These are phyloP conservation scores for Entelurus aequoreus DNA, from an alignment of 2,113 vertebrate genomes.

Conservation along the genomic window DNA sequence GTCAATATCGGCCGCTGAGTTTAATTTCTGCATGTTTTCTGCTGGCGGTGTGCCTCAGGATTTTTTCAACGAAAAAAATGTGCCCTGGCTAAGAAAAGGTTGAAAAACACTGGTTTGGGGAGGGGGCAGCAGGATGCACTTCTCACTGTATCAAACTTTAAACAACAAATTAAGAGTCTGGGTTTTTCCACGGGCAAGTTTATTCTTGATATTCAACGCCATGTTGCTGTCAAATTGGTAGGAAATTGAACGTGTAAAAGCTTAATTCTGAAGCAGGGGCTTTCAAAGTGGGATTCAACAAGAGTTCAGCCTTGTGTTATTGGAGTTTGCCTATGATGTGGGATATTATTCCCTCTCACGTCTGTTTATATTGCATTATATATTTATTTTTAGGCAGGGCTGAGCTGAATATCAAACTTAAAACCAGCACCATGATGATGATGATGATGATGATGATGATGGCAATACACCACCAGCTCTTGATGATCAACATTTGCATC, in stretches of 20 bases:
- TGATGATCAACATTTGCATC: constrained; percentile 54
- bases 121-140: constrained; percentile 14
- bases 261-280: constrained; percentile 62
- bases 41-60: too few relatives aligned
- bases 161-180: constrained; percentile 55
- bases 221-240: constrained; percentile 69
- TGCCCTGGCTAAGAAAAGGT: too few relatives aligned
- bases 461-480: constrained; percentile 34
- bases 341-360: constrained; percentile 74
- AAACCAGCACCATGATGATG: constrained; percentile 33
- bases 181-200: constrained; percentile 45
- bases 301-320: constrained; percentile 64
- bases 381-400: constrained; percentile 66
- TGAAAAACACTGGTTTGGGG: too few relatives aligned
- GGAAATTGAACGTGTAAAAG: constrained; percentile 73
- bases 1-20: too few relatives aligned
- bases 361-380: constrained; percentile 73
- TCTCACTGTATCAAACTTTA: constrained; percentile 33
- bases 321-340: constrained; percentile 62
- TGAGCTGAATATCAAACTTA: constrained; percentile 70
- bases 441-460: constrained; percentile 24
- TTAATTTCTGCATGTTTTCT: too few relatives aligned
- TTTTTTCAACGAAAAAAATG: too few relatives aligned
- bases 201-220: constrained; percentile 53
- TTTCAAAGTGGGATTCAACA: constrained; percentile 61